Percentiles rank a stretch among this genome's conserved stretches.
These are phyloP conservation scores for Stegophylla sp. DNA, from an alignment of 2,888 invertebrate species.

Conservation along the genomic window DNA sequence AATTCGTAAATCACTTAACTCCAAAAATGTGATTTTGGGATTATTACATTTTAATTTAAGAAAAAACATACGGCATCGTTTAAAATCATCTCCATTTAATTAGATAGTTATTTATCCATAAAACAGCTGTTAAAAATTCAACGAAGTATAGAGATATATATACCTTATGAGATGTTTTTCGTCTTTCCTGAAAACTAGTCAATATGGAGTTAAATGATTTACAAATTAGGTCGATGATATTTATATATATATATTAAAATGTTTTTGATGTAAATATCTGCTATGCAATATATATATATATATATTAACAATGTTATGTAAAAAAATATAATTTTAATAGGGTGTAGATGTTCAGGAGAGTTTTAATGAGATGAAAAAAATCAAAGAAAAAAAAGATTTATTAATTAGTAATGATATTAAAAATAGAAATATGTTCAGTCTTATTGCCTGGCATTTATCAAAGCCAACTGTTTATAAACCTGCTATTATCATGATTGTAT, in stretches of 20 bases:
- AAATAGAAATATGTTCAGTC: constrained; percentile 14
- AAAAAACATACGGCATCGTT: no score
- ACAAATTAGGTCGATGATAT: no score
- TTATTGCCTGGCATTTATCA: constrained; percentile 26
- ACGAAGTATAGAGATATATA: no score
- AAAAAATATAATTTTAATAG: constrained; percentile 21
- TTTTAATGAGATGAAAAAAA: constrained; percentile 40
- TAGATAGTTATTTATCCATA: no score
- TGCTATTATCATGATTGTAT: constrained; percentile 5
- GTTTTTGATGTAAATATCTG: not conserved
- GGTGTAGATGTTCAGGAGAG: not conserved
- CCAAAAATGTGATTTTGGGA: no score
- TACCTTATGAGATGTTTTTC: no score
- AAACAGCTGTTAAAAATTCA: no score
- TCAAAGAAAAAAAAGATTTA: constrained; percentile 44
- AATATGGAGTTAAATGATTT: no score
- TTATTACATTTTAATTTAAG: no score
- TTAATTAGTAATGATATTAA: constrained; percentile 16
- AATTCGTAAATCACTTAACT: no score
- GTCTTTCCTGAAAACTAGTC: no score
- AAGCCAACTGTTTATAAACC: constrained; percentile 54
- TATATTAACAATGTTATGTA: not conserved
- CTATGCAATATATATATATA: not conserved
- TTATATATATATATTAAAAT: not conserved
- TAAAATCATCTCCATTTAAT: no score